Evolutionary conservation across 2,888 invertebrate genomes (phyloP), one percentile per base, ranked within the genome.

Genomic region (Cynaeus angustus): DNA sequence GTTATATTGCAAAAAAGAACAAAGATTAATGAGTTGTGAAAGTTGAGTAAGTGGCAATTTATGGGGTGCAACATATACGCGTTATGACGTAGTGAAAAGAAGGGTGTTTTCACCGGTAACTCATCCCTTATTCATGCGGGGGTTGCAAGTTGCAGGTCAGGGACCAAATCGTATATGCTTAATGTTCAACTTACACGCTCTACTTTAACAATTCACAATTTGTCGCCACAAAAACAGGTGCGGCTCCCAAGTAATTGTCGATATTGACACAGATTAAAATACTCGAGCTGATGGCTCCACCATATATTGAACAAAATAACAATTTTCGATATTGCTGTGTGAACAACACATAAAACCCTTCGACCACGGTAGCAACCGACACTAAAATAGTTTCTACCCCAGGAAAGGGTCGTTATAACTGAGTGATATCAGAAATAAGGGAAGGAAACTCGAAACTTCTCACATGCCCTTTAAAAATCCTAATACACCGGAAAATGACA

Each of bases 121-220:
- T 73, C 75, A 74, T 75, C 75, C 72, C 59, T 74, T 75, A 75
- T 75, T 75, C 74, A 75, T 72, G 72, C 55, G 66, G 55, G 69
- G 73, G 69, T 66, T 71, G 71, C 67, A 67, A 70, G 53, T 70
- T 52, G 59, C 61, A 66, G 66, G 66, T 65, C 65, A 69, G 65
- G 50, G 59, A 65, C 66, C 66, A 59, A 33, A 53, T 26, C 48
- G 38, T 66, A 56, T 66, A 66, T 56, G 62, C 48, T 55, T 58
- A 70, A 70, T 66, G 66, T 61, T 28, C 66, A 48, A 66, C 43
- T 66, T 70, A 66, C 68, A 66, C 61, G 66, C 66, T 70, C 43
- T 41, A 62, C 46, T 56, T 33, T 55, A 56, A 50, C 52, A 53
- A 33, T 52, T 45, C 48, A 37, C 64, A 64, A 64, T 68, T 64